Conservation (phyloP, 2,113 vertebrate genomes). For the Hucho hucho region DNA sequence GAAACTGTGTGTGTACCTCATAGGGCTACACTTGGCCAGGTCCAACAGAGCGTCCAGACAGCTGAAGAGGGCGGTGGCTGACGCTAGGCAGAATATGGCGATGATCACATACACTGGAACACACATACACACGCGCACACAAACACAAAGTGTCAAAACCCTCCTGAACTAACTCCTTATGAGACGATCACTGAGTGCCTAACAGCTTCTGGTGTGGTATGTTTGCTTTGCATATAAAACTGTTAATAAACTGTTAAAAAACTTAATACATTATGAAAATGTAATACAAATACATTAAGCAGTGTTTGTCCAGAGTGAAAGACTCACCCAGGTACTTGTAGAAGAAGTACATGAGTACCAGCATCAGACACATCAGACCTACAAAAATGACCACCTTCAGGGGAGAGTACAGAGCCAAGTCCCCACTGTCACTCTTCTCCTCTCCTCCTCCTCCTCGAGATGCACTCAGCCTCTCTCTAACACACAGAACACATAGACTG, state of each 20-base stretch:
- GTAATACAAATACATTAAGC: background rate
- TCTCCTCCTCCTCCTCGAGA: slow-evolving; percentile 40
- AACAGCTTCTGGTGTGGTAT: background rate
- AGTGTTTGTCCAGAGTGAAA: background rate
- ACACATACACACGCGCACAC: background rate
- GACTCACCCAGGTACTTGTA: slow-evolving; percentile 88
- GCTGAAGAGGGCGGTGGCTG: slow-evolving; percentile 87
- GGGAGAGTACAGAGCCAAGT: slow-evolving; percentile 78
- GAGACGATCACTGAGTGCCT: no score
- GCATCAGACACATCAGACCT: slow-evolving; percentile 85
- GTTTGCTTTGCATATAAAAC: background rate
- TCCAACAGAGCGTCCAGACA: slow-evolving; percentile 83
- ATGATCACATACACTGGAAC: slow-evolving; percentile 90
- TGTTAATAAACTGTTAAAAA: no score
- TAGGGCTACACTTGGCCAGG: slow-evolving; percentile 76
- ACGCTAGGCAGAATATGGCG: slow-evolving; percentile 88
- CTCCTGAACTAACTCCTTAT: background rate
- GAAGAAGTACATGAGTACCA: slow-evolving; percentile 94
- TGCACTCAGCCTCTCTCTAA: slow-evolving; percentile 78
- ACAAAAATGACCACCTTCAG: slow-evolving; percentile 87
- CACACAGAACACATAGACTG: slow-evolving; percentile 6
- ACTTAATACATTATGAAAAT: no score
- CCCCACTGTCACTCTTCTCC: slow-evolving; percentile 55
- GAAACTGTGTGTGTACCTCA: slow-evolving; percentile 72
- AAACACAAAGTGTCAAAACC: background rate